Evolutionary conservation across 2,888 invertebrate genomes (phyloP).

Genomic region (Amiota minor): DNA sequence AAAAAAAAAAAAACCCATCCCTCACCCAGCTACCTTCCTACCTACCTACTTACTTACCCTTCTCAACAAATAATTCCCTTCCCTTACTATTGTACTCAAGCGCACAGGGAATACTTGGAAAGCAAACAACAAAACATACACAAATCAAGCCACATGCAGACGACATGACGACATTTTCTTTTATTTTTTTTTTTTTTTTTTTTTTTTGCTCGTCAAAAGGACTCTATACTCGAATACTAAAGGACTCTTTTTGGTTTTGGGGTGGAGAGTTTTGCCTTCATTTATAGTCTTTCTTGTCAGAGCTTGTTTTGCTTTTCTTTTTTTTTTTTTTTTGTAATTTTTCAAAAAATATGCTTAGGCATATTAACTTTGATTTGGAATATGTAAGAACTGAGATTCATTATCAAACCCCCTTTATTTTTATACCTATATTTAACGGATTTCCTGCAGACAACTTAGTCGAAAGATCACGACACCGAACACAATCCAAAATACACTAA

Average conservation of each 20-base stretch:
- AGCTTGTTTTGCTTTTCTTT: no score
- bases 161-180: conserved; percentile 33
- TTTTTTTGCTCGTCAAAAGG: conserved; percentile 23
- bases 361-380: no score
- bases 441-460: no score
- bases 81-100: conserved; percentile 12
- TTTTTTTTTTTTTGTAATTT: no score
- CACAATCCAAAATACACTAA: no score
- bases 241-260: conserved; percentile 11
- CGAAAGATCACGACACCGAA: no score
- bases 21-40: conserved; percentile 25
- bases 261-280: no score
- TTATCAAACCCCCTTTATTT: no score
- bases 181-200: background rate
- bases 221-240: background rate
- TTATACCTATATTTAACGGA: no score
- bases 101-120: background rate
- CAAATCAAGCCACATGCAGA: conserved; percentile 9
- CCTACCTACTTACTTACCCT: conserved; percentile 31
- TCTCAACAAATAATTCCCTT: background rate
- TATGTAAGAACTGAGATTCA: no score
- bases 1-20: conserved; percentile 50
- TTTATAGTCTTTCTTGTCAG: no score
- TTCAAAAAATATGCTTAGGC: no score
- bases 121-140: background rate